Conservation (phyloP, 1,140 invertebrate genomes). For the Aphidius gifuensis region DNA sequence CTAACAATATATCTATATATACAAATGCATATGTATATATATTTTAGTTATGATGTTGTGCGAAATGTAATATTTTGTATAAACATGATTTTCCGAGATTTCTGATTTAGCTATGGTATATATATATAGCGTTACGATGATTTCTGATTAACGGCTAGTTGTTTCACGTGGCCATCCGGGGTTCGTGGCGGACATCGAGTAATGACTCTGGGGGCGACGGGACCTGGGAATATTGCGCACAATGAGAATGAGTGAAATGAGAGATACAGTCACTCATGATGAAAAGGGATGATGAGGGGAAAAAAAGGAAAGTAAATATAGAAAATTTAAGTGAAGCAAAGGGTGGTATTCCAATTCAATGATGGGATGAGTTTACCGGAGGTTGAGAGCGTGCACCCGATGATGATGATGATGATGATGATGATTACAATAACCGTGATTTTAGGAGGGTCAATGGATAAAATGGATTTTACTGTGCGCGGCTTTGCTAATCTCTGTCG, state of each 20-base stretch:
- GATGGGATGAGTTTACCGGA: slow-evolving; percentile 28
- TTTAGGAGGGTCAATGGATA: slow-evolving; percentile 35
- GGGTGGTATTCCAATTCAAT: not conserved
- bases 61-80: no score
- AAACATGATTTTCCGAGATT: slow-evolving; percentile 60
- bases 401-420: slow-evolving; percentile 40
- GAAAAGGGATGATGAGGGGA: slow-evolving; percentile 2
- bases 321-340: not conserved
- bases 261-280: slow-evolving; percentile 11
- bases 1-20: no score
- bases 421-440: slow-evolving; percentile 49
- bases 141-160: slow-evolving; percentile 56
- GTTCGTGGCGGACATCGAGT: slow-evolving; percentile 53
- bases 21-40: no score
- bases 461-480: slow-evolving; percentile 12
- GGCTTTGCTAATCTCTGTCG: slow-evolving; percentile 15
- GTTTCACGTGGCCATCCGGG: slow-evolving; percentile 49
- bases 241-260: slow-evolving; percentile 6
- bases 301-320: slow-evolving; percentile 18
- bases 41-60: no score
- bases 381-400: slow-evolving; percentile 22
- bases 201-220: slow-evolving; percentile 53
- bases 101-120: slow-evolving; percentile 21
- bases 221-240: slow-evolving; percentile 33
- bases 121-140: slow-evolving; percentile 37